Percentiles rank a stretch among this genome's conserved stretches.
Conservation (phyloP, 2,797 vertebrate species). For the Columba guinea region DNA sequence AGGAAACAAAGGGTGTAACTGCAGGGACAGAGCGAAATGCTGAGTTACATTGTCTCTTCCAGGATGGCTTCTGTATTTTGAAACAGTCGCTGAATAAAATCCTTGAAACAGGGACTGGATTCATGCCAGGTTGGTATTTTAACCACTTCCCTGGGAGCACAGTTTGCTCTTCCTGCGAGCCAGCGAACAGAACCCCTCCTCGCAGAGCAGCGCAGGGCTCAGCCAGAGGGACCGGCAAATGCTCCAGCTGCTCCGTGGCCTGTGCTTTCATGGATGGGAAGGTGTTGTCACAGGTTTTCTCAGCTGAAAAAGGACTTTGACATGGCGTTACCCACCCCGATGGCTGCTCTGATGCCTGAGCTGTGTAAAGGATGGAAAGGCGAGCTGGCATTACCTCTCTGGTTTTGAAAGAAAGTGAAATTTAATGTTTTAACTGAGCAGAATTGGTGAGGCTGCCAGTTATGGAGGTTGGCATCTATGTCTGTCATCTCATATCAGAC, state of each 20-base stretch:
- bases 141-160: background rate
- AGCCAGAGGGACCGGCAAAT: background rate
- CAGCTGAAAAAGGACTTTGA: background rate
- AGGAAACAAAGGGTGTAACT: background rate
- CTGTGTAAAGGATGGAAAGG: background rate
- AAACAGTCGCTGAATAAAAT: background rate
- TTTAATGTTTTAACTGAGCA: background rate
- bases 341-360: background rate
- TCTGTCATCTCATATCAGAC: background rate
- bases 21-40: background rate
- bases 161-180: background rate
- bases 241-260: background rate
- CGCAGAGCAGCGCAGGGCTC: rapidly evolving
- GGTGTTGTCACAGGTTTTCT: background rate
- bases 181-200: background rate
- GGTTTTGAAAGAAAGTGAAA: background rate
- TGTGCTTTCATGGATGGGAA: background rate
- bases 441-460: background rate
- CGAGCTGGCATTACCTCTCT: background rate
- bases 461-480: background rate
- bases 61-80: background rate
- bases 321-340: background rate
- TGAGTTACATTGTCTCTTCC: background rate
- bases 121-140: background rate
- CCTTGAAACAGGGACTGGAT: background rate